phyloP scores from a whole-genome alignment of 2,113 vertebrate species.

The Pelecanoides urinatrix region DNA sequence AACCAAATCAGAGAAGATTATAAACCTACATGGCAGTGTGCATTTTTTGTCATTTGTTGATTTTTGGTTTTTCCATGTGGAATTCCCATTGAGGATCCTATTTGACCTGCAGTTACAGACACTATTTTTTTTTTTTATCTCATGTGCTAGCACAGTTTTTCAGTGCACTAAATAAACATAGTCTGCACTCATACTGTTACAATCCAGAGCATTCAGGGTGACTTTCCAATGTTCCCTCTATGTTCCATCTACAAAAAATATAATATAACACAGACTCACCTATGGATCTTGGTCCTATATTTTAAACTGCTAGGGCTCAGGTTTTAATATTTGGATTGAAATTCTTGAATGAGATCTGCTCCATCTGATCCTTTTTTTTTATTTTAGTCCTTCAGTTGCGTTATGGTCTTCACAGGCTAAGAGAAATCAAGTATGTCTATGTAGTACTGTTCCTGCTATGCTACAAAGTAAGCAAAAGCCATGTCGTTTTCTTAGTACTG shows the following conservation, averaged over 20 bases:
- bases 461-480: background rate
- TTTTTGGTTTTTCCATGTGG: background rate
- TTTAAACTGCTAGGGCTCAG: background rate
- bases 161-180: background rate
- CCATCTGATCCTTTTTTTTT: background rate
- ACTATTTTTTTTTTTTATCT: background rate
- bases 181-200: background rate
- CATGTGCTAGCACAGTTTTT: background rate
- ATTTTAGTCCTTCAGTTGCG: background rate
- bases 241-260: background rate
- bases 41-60: background rate
- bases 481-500: background rate
- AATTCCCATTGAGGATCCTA: background rate
- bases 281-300: background rate
- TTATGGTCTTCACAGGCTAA: background rate
- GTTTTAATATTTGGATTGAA: background rate
- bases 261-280: background rate
- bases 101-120: background rate
- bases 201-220: background rate
- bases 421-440: background rate
- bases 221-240: background rate
- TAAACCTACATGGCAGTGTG: accelerated
- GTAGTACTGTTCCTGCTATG: background rate
- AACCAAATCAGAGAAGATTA: background rate
- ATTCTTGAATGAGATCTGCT: background rate